Percentiles rank a stretch among this genome's conserved stretches.
Evolutionary conservation across 1,140 invertebrate species (phyloP).

Genomic region (Whitmania pigra): DNA sequence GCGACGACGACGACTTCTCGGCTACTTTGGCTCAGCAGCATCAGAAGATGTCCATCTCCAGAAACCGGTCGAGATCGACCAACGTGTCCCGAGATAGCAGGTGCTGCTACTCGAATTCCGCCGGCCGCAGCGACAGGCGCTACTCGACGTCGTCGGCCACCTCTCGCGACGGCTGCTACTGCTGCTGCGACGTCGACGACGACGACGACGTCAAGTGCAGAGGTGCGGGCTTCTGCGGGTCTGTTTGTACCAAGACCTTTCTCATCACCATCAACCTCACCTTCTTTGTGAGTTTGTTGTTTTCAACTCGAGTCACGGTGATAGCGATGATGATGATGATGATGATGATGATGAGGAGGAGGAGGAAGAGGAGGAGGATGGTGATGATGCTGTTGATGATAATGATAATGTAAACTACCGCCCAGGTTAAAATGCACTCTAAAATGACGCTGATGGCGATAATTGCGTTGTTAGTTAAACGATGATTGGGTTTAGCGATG

Average conservation of each 20-base stretch:
- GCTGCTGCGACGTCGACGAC: background rate
- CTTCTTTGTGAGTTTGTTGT: slow-evolving; percentile 22
- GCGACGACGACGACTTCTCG: background rate
- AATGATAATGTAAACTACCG: background rate
- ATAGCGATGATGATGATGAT: background rate
- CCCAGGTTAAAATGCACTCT: background rate
- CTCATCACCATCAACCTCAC: slow-evolving; percentile 21
- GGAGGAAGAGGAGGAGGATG: background rate
- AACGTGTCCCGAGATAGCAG: background rate
- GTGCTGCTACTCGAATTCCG: background rate
- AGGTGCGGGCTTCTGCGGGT: slow-evolving; percentile 12
- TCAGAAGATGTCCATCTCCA: background rate
- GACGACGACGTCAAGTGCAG: slow-evolving; percentile 12
- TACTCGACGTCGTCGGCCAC: background rate
- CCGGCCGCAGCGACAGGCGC: background rate
- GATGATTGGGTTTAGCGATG: too few species aligned
- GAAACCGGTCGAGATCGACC: background rate
- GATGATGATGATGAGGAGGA: background rate
- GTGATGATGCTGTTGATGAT: background rate
- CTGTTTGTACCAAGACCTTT: slow-evolving; percentile 21
- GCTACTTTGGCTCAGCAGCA: background rate
- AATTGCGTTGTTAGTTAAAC: background rate
- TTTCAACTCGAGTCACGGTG: background rate
- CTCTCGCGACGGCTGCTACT: background rate
- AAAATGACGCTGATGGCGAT: background rate